phyloP scores from a whole-genome alignment of 2,888 invertebrate genomes.

The Idaea biselata region DNA sequence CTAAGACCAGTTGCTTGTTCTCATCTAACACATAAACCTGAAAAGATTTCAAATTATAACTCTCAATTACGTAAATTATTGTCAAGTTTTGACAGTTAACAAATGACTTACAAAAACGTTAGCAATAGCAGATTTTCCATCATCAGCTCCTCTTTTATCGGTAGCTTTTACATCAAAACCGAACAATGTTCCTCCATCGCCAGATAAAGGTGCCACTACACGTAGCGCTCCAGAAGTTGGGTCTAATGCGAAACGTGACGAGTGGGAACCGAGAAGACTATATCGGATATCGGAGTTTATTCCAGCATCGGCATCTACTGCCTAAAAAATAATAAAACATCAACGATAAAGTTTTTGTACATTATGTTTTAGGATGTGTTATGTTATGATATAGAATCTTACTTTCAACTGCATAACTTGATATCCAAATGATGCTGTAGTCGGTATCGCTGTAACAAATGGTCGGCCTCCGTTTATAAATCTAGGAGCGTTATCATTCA shows the following conservation, averaged over 20 bases:
- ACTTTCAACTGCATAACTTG: constrained; percentile 88
- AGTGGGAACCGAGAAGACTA: constrained; percentile 88
- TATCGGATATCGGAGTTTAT: constrained; percentile 90
- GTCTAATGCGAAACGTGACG: constrained; percentile 88
- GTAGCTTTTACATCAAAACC: constrained; percentile 94
- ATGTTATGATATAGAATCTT: not conserved
- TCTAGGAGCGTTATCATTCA: constrained; percentile 90
- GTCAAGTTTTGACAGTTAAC: not conserved
- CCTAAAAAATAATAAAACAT: constrained; percentile 60
- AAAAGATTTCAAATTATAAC: constrained; percentile 17
- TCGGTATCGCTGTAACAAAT: constrained; percentile 90
- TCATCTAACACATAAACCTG: constrained; percentile 92
- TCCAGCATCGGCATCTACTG: constrained; percentile 87
- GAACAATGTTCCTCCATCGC: constrained; percentile 88
- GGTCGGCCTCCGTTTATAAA: constrained; percentile 88
- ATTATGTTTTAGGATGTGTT: not conserved
- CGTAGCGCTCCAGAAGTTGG: constrained; percentile 88
- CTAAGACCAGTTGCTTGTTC: constrained; percentile 88
- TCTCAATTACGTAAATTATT: not conserved
- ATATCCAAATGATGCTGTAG: constrained; percentile 90
- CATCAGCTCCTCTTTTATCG: constrained; percentile 89
- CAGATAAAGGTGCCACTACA: constrained; percentile 84
- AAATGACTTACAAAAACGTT: constrained; percentile 88
- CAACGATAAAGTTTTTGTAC: not conserved
- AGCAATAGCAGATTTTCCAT: constrained; percentile 90